These are phyloP conservation scores for Meteorus colon DNA, from an alignment of 2,888 invertebrate species.

Conservation along the genomic window DNA sequence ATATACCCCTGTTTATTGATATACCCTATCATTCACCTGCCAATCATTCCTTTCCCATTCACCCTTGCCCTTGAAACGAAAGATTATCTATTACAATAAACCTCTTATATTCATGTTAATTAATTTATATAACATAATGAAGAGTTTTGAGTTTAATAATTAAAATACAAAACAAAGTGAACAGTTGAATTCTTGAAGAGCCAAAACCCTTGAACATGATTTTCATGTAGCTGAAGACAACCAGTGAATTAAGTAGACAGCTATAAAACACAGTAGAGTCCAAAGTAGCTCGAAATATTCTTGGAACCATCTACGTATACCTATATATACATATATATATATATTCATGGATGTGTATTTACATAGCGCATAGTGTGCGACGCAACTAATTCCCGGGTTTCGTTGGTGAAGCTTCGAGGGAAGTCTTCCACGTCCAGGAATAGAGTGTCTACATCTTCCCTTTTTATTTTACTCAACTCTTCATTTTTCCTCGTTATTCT, in stretches of 20 bases:
- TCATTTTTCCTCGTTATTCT: neutral
- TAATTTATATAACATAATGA: neutral
- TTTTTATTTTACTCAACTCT: neutral
- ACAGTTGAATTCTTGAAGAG: neutral
- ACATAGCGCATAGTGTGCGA: neutral
- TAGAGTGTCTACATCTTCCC: conserved; percentile 5
- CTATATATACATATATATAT: neutral
- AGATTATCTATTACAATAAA: neutral
- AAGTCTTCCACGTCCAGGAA: conserved; percentile 22
- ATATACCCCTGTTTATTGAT: no score
- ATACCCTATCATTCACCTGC: no score
- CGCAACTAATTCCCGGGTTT: conserved; percentile 25
- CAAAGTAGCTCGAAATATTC: conserved; percentile 32
- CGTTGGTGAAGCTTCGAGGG: conserved; percentile 9
- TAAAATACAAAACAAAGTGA: neutral
- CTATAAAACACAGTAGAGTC: conserved; percentile 6
- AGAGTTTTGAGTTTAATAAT: neutral
- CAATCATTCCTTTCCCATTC: no score
- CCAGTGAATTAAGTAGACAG: neutral
- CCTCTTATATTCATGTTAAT: neutral
- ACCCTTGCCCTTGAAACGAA: neutral
- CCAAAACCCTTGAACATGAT: neutral
- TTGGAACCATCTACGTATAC: conserved; percentile 25
- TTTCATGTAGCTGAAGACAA: neutral
- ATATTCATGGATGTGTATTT: conserved; percentile 6